phyloP scores from a whole-genome alignment of 2,888 invertebrate species.

The Cyclophora albipunctata region DNA sequence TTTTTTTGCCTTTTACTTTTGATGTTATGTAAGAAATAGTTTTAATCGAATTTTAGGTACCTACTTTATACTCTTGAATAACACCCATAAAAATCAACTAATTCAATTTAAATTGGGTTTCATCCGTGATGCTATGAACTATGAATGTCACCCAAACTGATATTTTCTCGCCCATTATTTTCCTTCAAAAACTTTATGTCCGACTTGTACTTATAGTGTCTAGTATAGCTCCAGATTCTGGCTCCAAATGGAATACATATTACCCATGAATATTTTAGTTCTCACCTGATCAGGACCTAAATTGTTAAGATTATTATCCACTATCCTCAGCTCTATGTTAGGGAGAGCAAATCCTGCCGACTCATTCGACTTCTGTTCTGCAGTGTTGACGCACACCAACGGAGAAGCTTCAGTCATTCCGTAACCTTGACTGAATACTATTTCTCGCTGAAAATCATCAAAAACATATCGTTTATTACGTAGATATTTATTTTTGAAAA shows the following conservation, averaged over 20 bases:
- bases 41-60: no score
- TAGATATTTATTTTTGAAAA: no score
- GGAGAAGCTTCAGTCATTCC: conserved; percentile 83
- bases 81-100: no score
- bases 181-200: no score
- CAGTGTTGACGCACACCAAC: conserved; percentile 51
- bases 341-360: conserved; percentile 75
- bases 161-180: no score
- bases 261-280: neutral
- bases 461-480: neutral
- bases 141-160: no score
- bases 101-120: no score
- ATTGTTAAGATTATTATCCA: conserved; percentile 57
- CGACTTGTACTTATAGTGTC: no score
- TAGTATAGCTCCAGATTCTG: no score
- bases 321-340: conserved; percentile 77
- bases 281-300: conserved; percentile 70
- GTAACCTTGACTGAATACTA: conserved; percentile 70
- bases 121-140: no score
- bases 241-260: neutral
- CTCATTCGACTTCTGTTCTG: conserved; percentile 29
- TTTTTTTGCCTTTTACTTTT: neutral
- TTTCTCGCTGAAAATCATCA: conserved; percentile 29
- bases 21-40: no score
- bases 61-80: no score